Conservation (phyloP, 2,113 vertebrate genomes). For the Tamias sibiricus region DNA sequence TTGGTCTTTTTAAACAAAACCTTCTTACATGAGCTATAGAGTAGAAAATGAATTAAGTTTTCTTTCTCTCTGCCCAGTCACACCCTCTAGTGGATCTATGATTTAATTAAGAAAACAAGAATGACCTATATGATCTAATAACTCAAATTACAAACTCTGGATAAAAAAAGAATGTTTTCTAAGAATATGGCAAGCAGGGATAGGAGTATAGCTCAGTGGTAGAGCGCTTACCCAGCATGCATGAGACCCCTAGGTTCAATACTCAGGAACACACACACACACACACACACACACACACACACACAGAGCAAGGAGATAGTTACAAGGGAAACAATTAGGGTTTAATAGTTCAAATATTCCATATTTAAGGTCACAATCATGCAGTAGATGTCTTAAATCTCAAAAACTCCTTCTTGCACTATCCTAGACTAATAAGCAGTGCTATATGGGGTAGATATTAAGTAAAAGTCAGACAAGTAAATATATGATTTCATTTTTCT, state of each 20-base stretch:
- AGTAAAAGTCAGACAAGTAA: not conserved
- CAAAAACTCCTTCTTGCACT: not conserved
- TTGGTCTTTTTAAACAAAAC: constrained; percentile 4
- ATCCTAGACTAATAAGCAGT: not conserved
- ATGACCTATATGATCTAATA: not conserved
- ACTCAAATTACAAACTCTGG: not conserved
- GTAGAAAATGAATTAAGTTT: constrained; percentile 19
- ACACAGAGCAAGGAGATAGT: not conserved
- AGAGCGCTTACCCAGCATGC: not conserved
- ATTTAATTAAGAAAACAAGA: not conserved
- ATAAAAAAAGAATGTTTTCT: not conserved
- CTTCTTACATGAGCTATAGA: not conserved
- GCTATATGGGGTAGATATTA: not conserved
- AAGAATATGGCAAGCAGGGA: not conserved
- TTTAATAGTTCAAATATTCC: not conserved
- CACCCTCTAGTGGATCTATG: constrained; percentile 49
- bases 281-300: no score
- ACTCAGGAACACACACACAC: not conserved
- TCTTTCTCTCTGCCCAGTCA: constrained; percentile 8
- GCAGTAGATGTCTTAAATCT: not conserved
- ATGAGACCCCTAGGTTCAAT: not conserved
- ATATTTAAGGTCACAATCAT: not conserved
- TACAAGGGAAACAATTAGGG: not conserved
- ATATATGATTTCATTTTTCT: not conserved
- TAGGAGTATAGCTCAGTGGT: rapidly evolving